These are phyloP conservation scores for Oopsacas minuta DNA, from an alignment of 37 sponge, comb jelly and placozoan genomes.

Conservation along the genomic window DNA sequence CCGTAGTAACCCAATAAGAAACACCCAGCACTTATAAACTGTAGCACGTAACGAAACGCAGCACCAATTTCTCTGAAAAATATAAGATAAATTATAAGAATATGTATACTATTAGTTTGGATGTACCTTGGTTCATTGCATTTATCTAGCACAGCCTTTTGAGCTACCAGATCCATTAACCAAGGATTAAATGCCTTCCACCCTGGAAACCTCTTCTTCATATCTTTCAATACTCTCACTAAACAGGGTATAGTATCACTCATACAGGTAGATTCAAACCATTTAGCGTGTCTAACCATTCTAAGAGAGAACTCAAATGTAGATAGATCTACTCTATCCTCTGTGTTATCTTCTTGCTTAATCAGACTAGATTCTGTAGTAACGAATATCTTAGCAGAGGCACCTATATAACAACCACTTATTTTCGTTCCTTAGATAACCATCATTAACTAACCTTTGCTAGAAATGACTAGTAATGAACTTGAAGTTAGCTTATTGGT, in stretches of 20 bases:
- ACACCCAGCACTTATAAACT: slow-evolving; percentile 68
- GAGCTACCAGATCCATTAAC: slow-evolving; percentile 70
- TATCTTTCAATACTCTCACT: slow-evolving; percentile 59
- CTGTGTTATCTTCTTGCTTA: neutral
- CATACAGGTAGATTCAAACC: slow-evolving; percentile 65
- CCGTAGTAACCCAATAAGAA: slow-evolving; percentile 78
- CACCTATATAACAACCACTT: neutral
- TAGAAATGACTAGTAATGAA: neutral
- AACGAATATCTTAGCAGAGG: neutral
- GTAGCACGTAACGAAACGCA: slow-evolving; percentile 38
- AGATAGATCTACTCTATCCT: slow-evolving; percentile 29
- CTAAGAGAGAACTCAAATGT: slow-evolving; percentile 41
- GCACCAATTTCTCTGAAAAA: neutral
- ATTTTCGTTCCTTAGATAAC: neutral
- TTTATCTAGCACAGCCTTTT: neutral
- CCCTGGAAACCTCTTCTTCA: slow-evolving; percentile 48
- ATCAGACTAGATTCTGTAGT: slow-evolving; percentile 6
- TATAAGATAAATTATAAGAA: neutral
- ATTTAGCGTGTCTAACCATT: slow-evolving; percentile 58
- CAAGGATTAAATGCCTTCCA: slow-evolving; percentile 47
- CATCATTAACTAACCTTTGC: neutral
- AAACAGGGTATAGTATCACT: slow-evolving; percentile 41
- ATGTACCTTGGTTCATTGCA: neutral
- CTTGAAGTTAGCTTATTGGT: neutral
- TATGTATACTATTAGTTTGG: neutral